phyloP scores from a whole-genome alignment of 1,140 invertebrate species.

The Ruditapes philippinarum region DNA sequence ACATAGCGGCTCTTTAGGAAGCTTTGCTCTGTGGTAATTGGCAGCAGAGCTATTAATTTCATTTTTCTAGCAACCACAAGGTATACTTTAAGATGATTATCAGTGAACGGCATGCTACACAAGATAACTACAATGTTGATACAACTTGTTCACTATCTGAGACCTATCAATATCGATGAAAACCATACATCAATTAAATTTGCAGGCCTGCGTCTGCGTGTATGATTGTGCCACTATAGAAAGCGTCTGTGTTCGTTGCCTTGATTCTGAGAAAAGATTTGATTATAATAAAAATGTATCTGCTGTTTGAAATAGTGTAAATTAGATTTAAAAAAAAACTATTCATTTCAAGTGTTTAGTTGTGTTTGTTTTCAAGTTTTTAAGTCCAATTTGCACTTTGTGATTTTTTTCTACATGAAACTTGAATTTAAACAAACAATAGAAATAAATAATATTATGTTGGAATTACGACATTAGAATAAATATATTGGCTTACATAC shows the following conservation, averaged over 20 bases:
- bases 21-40: background rate
- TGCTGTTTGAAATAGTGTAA: too few relatives aligned
- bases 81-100: conserved; percentile 8
- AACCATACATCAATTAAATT: conserved; percentile 28
- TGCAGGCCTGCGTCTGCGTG: background rate
- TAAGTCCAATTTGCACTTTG: too few relatives aligned
- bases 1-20: background rate
- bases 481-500: too few relatives aligned
- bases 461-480: too few relatives aligned
- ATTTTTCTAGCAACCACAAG: conserved; percentile 35
- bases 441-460: too few relatives aligned
- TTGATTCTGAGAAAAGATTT: background rate
- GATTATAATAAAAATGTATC: too few relatives aligned
- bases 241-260: background rate
- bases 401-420: too few relatives aligned
- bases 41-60: conserved; percentile 21
- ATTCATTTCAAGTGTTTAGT: too few relatives aligned
- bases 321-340: too few relatives aligned
- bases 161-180: conserved; percentile 33
- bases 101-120: background rate
- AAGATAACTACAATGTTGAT: conserved; percentile 30
- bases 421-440: too few relatives aligned
- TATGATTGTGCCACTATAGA: background rate
- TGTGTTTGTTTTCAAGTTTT: too few relatives aligned
- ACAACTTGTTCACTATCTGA: conserved; percentile 29